phyloP scores from a whole-genome alignment of 2,888 invertebrate species.

The Liposcelis brunnea region DNA sequence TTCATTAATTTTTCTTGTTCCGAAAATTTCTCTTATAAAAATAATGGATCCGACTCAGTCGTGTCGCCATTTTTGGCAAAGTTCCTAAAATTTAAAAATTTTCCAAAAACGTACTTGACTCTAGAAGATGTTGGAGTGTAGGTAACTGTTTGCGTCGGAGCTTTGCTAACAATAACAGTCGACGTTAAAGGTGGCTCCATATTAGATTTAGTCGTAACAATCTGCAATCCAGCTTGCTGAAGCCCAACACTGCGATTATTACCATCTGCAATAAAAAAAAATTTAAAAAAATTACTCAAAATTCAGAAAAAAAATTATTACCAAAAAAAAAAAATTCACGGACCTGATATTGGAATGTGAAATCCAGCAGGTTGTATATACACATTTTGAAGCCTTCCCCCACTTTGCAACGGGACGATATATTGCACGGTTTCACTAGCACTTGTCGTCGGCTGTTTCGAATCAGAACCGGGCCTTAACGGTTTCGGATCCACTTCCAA shows the following conservation, averaged over 20 bases:
- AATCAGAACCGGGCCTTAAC: conserved; percentile 7
- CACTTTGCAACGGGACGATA: conserved; percentile 19
- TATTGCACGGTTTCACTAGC: conserved; percentile 21
- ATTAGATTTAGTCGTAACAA: not conserved
- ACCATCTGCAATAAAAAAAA: conserved; percentile 23
- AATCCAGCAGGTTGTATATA: conserved; percentile 28
- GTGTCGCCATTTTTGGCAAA: no score
- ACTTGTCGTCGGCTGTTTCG: conserved; percentile 14
- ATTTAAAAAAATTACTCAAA: conserved; percentile 3
- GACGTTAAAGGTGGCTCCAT: conserved; percentile 26
- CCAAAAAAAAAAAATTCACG: conserved; percentile 8
- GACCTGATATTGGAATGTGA: conserved; percentile 31
- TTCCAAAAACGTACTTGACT: no score
- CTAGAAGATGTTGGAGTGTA: not conserved
- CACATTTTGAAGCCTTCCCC: conserved; percentile 25
- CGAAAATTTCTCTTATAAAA: no score
- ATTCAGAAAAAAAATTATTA: conserved; percentile 3
- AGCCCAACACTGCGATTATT: conserved; percentile 18
- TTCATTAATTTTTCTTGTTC: no score
- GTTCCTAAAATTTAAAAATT: no score
- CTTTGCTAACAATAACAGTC: conserved; percentile 39
- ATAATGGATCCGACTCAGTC: no score
- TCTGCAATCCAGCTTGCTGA: conserved; percentile 20
- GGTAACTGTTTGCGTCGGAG: conserved; percentile 13
- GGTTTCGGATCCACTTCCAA: conserved; percentile 14